Percentiles rank a stretch among this genome's conserved stretches.
These are phyloP conservation scores for Anguilla megastoma DNA, from an alignment of 2,797 vertebrate species.

Conservation along the genomic window DNA sequence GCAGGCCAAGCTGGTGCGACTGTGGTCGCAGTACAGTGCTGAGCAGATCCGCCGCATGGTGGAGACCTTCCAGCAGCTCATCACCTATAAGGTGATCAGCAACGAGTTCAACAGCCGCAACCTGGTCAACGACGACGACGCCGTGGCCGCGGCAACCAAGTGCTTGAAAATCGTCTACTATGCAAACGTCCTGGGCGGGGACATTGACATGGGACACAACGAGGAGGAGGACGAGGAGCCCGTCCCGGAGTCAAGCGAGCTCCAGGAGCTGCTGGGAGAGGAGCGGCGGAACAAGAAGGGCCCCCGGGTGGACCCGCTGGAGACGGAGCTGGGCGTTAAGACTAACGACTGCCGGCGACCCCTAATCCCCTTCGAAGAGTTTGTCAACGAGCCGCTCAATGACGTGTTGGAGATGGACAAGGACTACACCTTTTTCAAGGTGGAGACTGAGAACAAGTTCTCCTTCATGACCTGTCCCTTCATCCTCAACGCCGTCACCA, in stretches of 20 bases:
- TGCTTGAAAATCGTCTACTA: conserved; percentile 98
- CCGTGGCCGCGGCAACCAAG: conserved; percentile 92
- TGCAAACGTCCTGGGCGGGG: conserved; percentile 89
- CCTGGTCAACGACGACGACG: conserved; percentile 93
- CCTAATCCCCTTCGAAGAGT: conserved; percentile 93
- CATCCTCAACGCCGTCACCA: conserved; percentile 92
- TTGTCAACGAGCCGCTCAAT: conserved; percentile 94
- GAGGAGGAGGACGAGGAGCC: conserved; percentile 95
- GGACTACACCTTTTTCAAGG: conserved; percentile 98
- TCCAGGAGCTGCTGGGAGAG: conserved; percentile 94
- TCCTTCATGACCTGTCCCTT: conserved; percentile 99
- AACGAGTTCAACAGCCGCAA: conserved; percentile 90
- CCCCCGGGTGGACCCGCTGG: conserved; percentile 87
- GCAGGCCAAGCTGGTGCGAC: conserved; percentile 82
- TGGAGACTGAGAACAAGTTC: conserved; percentile 96
- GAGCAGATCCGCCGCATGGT: conserved; percentile 89
- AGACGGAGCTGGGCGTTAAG: conserved; percentile 90
- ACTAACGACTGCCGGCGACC: conserved; percentile 87
- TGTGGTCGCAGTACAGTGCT: conserved; percentile 86
- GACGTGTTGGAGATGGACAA: conserved; percentile 99
- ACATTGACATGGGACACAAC: conserved; percentile 86
- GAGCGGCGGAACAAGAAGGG: conserved; percentile 92
- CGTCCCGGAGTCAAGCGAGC: conserved; percentile 85
- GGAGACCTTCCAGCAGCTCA: conserved; percentile 98
- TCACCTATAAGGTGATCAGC: conserved; percentile 96